Evolutionary conservation across 2,888 invertebrate species (phyloP), one percentile per base, ranked within the genome.

Genomic region (Metellina segmentata): DNA sequence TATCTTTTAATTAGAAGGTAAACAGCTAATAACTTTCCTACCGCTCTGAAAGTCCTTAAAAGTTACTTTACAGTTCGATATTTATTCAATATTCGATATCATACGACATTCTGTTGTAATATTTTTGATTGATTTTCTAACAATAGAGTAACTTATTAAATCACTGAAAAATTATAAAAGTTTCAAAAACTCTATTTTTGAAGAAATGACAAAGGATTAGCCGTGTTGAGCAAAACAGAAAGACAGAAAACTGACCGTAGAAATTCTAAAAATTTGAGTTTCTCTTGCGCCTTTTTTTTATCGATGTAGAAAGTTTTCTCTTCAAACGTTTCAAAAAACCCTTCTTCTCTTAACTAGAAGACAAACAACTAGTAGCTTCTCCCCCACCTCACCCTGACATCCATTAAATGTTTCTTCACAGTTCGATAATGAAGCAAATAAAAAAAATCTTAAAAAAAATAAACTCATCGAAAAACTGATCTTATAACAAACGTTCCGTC

Each of bases 401-500:
- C 52, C 72, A 81, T 53, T 34, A 86, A 51, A 19, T 48, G 49
- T 51, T 61, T 70, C 49, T 70, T 49, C 86, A 6, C 19, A 70
- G 61, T 74, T 86, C 20, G 7, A 52, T 52, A 75, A 75, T 52
- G 7, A 61, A 72, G 9, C 72, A 74, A n/a, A 5, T 19, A 53
- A 75, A 61, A 61, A 61, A 61, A 61, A 61, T 16, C 71, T n/a
- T n/a, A n/a, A 52, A 51, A 75, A 49, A 34, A 78, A 70, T 19
- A 77, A 86, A 52, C 16, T 85, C 16, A n/a, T 49, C 13, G 49
- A 51, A 86, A 53, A 75, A 69, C 51, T 72, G 49, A 20, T 88
- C 88, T 0, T 48, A 81, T 69, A 81, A 88, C 72, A 88, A 81
- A 88, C 75, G 51, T 61, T 88, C 69, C 61, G 9, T 20, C 20